Evolutionary conservation across 2,797 vertebrate species (phyloP), one percentile per base, ranked within the genome.

Genomic region (Danio jaintianensis): DNA sequence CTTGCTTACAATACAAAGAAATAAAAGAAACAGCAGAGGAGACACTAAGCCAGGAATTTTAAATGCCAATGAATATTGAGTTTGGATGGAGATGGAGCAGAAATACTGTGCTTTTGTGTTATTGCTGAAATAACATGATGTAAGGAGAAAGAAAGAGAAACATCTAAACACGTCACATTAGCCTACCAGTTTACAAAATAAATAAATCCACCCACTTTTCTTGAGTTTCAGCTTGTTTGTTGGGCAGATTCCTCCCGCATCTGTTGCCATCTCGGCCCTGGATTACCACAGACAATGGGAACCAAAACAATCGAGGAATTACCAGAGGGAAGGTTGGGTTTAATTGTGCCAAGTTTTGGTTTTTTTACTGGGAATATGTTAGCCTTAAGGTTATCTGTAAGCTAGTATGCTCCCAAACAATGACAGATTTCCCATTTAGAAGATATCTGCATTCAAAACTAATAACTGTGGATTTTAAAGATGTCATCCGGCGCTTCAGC

Each of bases 251-350:
- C 52, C 69, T 68, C 72, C 70, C 80, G 75, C 71, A 76, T 61
- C 36, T 79, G 59, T 64, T 66, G 43, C 45, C 52, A 77, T 61
- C 55, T 75, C 74, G 71, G 82, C 71, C 22, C 68, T 58, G 82
- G 83, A 79, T 79, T 77, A 66, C 42, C 45, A n/a, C 66, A 76
- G 67, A 85, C 83, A 87, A 80, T 82, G 42, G 53, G 43, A 10
- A 73, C n/a, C 18, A 70, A 75, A n/a, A 89, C 85, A 86, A 87
- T 82, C 42, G 81, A 40, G 75, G 83, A 75, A 85, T 82, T 73
- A 83, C 78, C 59, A 36, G 68, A 15, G 62, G 71, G 69, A 55
- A 75, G 53, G 70, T 84, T 75, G 66, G 63, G 82, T 73, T 86
- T 78, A 29, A 29, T 29, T 29, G 82, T 50, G 72, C 62, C 80